phyloP scores from a whole-genome alignment of 2,888 invertebrate species.

The Dusona sp. region DNA sequence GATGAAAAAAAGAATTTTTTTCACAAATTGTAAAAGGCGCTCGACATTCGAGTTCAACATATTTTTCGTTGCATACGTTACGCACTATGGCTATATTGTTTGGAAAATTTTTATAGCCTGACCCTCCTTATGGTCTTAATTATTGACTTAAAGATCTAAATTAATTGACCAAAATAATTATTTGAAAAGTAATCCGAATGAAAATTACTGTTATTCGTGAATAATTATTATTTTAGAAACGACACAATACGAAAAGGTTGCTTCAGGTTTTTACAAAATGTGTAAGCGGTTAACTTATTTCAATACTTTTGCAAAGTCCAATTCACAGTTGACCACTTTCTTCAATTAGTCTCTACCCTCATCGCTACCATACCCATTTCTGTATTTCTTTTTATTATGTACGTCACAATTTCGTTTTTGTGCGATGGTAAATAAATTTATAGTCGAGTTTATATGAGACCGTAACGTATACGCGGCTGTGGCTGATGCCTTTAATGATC shows the following conservation, averaged over 20 bases:
- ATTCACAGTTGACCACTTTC: background rate
- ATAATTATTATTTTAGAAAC: background rate
- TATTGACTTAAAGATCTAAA: too few species aligned
- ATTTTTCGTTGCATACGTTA: too few species aligned
- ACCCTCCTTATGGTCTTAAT: background rate
- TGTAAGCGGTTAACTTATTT: too few species aligned
- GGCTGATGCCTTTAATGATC: conserved; percentile 39
- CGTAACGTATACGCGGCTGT: conserved; percentile 8
- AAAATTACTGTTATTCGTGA: too few species aligned
- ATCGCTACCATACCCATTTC: background rate
- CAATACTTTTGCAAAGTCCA: background rate
- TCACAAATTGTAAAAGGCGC: too few species aligned
- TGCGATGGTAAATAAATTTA: conserved; percentile 29
- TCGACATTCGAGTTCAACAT: too few species aligned
- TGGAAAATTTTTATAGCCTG: background rate
- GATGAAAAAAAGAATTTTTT: too few species aligned
- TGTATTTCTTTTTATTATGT: background rate
- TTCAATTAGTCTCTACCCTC: background rate
- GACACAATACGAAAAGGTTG: background rate
- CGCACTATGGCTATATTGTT: background rate
- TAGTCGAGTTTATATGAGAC: background rate
- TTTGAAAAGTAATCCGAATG: too few species aligned
- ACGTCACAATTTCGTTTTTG: background rate
- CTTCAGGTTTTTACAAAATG: background rate
- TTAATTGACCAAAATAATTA: too few species aligned